These are phyloP conservation scores for Lepidurus arcticus DNA, from an alignment of 1,140 invertebrate genomes.

Conservation along the genomic window DNA sequence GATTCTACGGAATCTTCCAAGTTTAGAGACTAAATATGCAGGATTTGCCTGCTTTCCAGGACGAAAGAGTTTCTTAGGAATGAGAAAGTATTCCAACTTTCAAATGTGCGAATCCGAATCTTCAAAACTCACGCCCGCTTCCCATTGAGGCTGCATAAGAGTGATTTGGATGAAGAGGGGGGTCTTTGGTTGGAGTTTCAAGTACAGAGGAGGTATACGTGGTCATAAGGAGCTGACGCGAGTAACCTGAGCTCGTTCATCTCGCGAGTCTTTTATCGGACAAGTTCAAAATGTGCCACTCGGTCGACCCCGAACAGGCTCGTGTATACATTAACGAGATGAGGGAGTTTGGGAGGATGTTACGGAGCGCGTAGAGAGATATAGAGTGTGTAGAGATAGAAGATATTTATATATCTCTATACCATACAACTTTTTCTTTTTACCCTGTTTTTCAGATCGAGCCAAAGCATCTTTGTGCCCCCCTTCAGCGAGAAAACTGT, in stretches of 20 bases:
- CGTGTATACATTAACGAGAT: background rate
- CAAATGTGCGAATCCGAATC: too few relatives aligned
- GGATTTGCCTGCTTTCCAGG: too few relatives aligned
- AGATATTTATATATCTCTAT: too few relatives aligned
- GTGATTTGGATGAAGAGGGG: too few relatives aligned
- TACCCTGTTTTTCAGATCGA: background rate
- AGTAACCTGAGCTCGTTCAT: background rate
- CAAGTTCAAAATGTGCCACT: constrained; percentile 14
- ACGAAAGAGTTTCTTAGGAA: too few relatives aligned
- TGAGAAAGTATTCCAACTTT: too few relatives aligned
- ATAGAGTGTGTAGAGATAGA: too few relatives aligned
- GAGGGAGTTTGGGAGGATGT: background rate
- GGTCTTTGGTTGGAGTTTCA: too few relatives aligned
- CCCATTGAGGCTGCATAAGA: too few relatives aligned
- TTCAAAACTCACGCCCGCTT: too few relatives aligned
- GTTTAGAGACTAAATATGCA: too few relatives aligned
- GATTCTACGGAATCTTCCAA: background rate
- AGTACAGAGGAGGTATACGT: background rate
- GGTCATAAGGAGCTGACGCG: background rate
- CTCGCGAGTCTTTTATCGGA: constrained; percentile 7
- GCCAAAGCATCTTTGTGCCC: background rate
- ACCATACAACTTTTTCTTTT: background rate
- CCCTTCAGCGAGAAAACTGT: background rate
- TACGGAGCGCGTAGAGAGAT: background rate
- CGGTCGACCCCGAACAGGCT: background rate